Evolutionary conservation across 2,888 invertebrate genomes (phyloP).

Genomic region (Incurvaria masculella): DNA sequence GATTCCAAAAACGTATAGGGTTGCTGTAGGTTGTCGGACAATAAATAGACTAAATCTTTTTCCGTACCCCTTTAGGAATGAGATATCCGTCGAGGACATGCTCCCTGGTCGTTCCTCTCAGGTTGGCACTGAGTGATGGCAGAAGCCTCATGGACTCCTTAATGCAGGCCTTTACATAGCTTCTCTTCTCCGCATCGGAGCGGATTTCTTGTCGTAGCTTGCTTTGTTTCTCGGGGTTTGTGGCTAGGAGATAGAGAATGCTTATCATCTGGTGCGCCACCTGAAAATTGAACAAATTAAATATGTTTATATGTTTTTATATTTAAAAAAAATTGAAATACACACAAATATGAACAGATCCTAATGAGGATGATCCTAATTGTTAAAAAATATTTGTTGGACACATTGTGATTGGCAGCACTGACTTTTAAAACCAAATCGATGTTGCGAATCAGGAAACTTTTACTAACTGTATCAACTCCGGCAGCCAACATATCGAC

Average conservation of each 20-base stretch:
- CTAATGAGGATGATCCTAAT: no score
- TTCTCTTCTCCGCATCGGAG: slow-evolving; percentile 21
- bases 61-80: slow-evolving; percentile 44
- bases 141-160: slow-evolving; percentile 57
- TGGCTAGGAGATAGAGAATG: slow-evolving; percentile 53
- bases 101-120: slow-evolving; percentile 36
- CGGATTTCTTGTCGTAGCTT: slow-evolving; percentile 37
- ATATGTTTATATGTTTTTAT: slow-evolving; percentile 8
- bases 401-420: no score
- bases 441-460: no score
- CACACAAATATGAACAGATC: no score
- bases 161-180: slow-evolving; percentile 60
- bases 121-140: slow-evolving; percentile 35
- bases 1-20: no score
- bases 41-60: no score
- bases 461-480: slow-evolving; percentile 62
- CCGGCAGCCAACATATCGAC: slow-evolving; percentile 69
- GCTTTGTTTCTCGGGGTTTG: slow-evolving; percentile 50
- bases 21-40: no score
- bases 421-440: no score
- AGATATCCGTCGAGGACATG: slow-evolving; percentile 38
- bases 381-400: no score
- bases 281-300: slow-evolving; percentile 26
- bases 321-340: no score
- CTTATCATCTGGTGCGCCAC: slow-evolving; percentile 37